phyloP scores from a whole-genome alignment of 1,140 invertebrate genomes.

The Caenorhabditis brenneri region DNA sequence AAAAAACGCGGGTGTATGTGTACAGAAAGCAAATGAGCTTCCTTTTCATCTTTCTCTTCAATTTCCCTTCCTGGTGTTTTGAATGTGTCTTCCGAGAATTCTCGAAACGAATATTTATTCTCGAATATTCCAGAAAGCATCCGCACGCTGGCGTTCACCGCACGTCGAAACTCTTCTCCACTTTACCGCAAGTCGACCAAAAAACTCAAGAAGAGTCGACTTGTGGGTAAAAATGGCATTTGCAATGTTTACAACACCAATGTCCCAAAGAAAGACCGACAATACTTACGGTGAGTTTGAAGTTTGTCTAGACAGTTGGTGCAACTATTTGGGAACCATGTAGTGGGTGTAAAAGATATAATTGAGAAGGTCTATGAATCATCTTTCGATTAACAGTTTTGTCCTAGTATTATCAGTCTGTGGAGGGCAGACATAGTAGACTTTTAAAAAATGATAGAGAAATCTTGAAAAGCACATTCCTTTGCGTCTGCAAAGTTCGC shows the following conservation, averaged over 20 bases:
- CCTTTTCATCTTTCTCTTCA: neutral
- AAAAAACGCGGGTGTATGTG: neutral
- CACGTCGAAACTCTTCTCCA: constrained; percentile 50
- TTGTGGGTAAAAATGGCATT: constrained; percentile 54
- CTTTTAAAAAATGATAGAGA: no score
- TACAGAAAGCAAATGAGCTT: constrained; percentile 11
- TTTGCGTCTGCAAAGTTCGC: neutral
- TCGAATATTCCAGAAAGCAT: constrained; percentile 45
- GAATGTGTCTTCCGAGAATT: neutral
- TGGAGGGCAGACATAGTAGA: neutral
- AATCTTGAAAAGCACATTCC: neutral
- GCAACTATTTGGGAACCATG: no score
- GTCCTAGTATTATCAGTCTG: neutral
- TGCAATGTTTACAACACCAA: constrained; percentile 57
- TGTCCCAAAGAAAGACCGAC: constrained; percentile 54
- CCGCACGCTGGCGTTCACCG: constrained; percentile 52
- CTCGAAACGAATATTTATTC: neutral
- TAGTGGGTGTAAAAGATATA: no score
- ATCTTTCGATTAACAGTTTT: neutral
- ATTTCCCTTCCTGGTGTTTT: neutral
- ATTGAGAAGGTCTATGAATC: no score
- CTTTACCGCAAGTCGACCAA: constrained; percentile 52
- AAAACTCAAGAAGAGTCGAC: constrained; percentile 53
- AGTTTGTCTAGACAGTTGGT: no score
- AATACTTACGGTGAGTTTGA: constrained; percentile 48